Conservation (phyloP, 1,140 invertebrate species). For the Gonatopus flavifemur region DNA sequence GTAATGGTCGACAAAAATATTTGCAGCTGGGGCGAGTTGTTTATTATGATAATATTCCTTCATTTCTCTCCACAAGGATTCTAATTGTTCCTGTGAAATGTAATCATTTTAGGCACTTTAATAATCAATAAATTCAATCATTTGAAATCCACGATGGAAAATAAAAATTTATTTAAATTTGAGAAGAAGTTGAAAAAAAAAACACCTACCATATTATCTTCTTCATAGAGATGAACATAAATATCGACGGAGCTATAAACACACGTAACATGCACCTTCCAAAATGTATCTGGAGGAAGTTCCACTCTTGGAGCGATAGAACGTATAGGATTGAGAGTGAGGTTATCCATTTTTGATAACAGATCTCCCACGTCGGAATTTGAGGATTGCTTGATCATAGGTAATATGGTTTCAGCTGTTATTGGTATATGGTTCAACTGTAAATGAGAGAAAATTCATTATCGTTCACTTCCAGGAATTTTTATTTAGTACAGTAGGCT, state of each 20-base stretch:
- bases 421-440: too few relatives aligned
- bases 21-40: background rate
- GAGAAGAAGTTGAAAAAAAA: too few relatives aligned
- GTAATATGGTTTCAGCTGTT: too few relatives aligned
- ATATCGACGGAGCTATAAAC: constrained; percentile 59
- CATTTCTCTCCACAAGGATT: constrained; percentile 61
- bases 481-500: too few relatives aligned
- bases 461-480: too few relatives aligned
- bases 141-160: too few relatives aligned
- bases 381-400: background rate
- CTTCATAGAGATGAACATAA: constrained; percentile 60
- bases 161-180: background rate
- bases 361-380: background rate
- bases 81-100: constrained; percentile 58
- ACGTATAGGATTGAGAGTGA: constrained; percentile 21
- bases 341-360: constrained; percentile 16
- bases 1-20: constrained; percentile 51
- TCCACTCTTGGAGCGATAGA: constrained; percentile 41
- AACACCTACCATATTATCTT: constrained; percentile 61
- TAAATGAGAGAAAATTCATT: too few relatives aligned
- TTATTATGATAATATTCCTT: constrained; percentile 56
- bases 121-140: background rate
- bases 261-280: constrained; percentile 60
- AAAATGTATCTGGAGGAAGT: constrained; percentile 57
- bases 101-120: constrained; percentile 25